Evolutionary conservation across 2,113 vertebrate genomes (phyloP), one percentile per base, ranked within the genome.

Genomic region (Corythornis madagascariensis): DNA sequence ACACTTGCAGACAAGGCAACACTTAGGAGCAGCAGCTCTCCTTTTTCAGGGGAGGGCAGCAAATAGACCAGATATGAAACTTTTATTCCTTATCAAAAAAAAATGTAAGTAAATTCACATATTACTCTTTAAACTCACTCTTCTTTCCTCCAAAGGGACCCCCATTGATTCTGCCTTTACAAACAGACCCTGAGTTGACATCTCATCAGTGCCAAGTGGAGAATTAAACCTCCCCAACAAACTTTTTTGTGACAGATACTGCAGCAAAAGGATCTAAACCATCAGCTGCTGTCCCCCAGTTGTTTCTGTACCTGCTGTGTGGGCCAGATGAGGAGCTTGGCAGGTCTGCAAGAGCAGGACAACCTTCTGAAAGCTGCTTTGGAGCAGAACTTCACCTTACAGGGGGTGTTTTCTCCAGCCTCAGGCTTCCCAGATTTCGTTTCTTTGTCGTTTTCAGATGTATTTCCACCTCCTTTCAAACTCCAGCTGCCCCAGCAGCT

Each of bases 251-350:
- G n/a, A 47, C 17, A 9, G 13, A 13, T 10, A 3, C 1, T 10
- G 57, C 13, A 16, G 50, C 7, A 3, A 25, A 10, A 55, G 26
- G 16, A 55, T 10, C 25, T 21, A 24, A 3, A 29, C 8, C 2
- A 29, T 11, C 43, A 26, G 47, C 35, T 38, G 33, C 26, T 16
- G 0, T 22, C 29, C 16, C 16, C 25, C 15, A 10, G 16, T 0
- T 17, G 21, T 15, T 42, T 7, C 33, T 1, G 21, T 8, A 24
- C 2, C 24, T 0, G 2, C 18, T 14, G 0, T 9, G 5, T 3
- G 2, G 7, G 22, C 29, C 4, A 1, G 13, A 38, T 0, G 29
- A 55, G 7, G 56, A 28, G 7, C 33, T 9, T 1, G 25, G 38
- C 6, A 0, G 2, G 21, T n/a, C 57, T 7, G 18, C 0, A 21